Evolutionary conservation across 2,888 invertebrate genomes (phyloP).

Genomic region (Scaptomyza polygonia): DNA sequence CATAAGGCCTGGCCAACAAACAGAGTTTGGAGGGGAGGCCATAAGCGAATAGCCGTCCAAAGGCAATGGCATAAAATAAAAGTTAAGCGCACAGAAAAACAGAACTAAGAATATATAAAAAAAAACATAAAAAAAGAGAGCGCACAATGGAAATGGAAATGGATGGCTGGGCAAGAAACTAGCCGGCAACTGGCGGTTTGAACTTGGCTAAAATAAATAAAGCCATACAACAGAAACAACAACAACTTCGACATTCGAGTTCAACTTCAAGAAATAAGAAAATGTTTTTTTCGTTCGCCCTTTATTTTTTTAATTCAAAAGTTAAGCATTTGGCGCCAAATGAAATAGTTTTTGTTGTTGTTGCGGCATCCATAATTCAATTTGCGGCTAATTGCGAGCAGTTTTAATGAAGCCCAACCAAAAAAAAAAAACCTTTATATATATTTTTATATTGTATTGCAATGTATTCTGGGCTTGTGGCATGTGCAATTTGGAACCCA

Average conservation of each 20-base stretch:
- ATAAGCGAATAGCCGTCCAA: conserved; percentile 22
- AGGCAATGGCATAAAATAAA: conserved; percentile 70
- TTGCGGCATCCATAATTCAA: conserved; percentile 70
- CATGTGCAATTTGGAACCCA: conserved; percentile 46
- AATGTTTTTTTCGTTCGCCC: conserved; percentile 24
- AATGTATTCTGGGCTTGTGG: conserved; percentile 50
- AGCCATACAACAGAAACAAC: conserved; percentile 65
- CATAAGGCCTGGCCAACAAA: not conserved
- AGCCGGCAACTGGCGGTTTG: conserved; percentile 57
- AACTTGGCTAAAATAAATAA: conserved; percentile 77
- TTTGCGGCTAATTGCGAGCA: conserved; percentile 66
- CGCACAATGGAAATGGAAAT: conserved; percentile 53
- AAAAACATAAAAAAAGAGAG: conserved; percentile 17
- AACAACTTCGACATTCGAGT: conserved; percentile 37
- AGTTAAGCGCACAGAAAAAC: conserved; percentile 65
- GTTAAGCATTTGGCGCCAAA: conserved; percentile 61
- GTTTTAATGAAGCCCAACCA: conserved; percentile 61
- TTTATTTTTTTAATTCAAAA: not conserved
- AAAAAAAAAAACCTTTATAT: not conserved
- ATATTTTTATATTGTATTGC: conserved; percentile 4
- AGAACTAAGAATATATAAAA: conserved; percentile 26
- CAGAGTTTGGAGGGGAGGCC: conserved; percentile 20
- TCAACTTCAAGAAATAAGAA: conserved; percentile 35
- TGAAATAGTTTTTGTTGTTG: conserved; percentile 59
- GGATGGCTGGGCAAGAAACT: conserved; percentile 43